Conservation (phyloP, 1,140 invertebrate species). For the Lucilia sericata region DNA sequence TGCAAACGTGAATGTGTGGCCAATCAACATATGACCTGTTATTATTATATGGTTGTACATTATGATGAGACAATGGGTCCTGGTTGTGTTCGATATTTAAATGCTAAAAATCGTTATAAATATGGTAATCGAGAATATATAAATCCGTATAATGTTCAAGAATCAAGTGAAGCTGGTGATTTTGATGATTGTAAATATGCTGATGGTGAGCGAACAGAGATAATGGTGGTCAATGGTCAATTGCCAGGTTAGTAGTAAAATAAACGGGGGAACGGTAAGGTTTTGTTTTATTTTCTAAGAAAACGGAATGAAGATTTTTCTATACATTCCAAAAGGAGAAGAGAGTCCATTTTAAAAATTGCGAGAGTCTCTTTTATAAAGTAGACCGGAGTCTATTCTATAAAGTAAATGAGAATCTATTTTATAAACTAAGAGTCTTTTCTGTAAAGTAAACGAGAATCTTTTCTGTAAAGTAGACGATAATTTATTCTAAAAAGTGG, state of each 20-base stretch:
- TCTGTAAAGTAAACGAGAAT: too few relatives aligned
- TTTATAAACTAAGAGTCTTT: too few relatives aligned
- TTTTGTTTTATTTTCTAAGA: too few relatives aligned
- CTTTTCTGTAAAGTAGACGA: too few relatives aligned
- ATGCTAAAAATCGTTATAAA: conserved; percentile 57
- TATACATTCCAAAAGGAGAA: too few relatives aligned
- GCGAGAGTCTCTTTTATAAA: too few relatives aligned
- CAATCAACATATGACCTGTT: conserved; percentile 62
- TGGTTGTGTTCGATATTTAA: conserved; percentile 58
- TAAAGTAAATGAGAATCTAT: too few relatives aligned
- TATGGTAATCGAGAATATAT: conserved; percentile 55
- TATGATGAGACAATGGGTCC: conserved; percentile 62
- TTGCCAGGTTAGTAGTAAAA: conserved; percentile 69
- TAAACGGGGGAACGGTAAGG: too few relatives aligned
- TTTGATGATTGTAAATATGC: conserved; percentile 71
- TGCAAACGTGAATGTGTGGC: conserved; percentile 58
- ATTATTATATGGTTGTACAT: conserved; percentile 65
- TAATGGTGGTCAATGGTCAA: conserved; percentile 73
- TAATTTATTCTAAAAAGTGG: too few relatives aligned
- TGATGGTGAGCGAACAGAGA: conserved; percentile 70
- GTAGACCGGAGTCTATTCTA: too few relatives aligned
- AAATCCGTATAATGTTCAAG: conserved; percentile 49
- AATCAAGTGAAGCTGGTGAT: background rate
- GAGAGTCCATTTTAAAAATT: too few relatives aligned
- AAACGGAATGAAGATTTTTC: too few relatives aligned